Evolutionary conservation across 2,888 invertebrate species (phyloP).

Genomic region (Caenorhabditis japonica): DNA sequence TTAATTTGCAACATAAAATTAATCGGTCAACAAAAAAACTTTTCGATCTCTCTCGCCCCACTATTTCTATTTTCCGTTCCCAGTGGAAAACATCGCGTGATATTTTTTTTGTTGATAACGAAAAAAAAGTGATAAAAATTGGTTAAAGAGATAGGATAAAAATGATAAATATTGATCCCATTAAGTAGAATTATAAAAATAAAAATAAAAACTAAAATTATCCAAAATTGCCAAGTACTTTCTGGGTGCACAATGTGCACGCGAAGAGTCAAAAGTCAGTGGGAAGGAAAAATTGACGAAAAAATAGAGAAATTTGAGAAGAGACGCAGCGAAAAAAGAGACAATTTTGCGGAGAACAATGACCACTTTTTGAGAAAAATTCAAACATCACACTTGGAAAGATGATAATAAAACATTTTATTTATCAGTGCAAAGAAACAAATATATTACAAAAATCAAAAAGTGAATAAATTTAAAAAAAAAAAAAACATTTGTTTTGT

Average conservation of each 20-base stretch:
- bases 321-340: slow-evolving; percentile 16
- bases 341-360: slow-evolving; percentile 22
- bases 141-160: too few species aligned
- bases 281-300: slow-evolving; percentile 15
- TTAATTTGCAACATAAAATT: not conserved
- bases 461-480: not conserved
- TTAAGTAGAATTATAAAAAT: not conserved
- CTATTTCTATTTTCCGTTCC: too few species aligned
- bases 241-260: slow-evolving; percentile 27
- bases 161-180: too few species aligned
- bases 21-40: too few species aligned
- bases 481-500: not conserved
- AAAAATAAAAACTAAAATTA: not conserved
- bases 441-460: not conserved
- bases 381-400: slow-evolving; percentile 18
- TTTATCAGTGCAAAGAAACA: not conserved
- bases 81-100: too few species aligned
- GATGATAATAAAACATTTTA: not conserved
- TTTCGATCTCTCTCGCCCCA: too few species aligned
- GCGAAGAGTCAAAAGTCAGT: slow-evolving; percentile 30
- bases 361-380: slow-evolving; percentile 16
- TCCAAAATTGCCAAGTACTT: not conserved
- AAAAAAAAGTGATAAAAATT: too few species aligned
- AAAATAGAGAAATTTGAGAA: slow-evolving; percentile 1
- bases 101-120: too few species aligned